These are phyloP conservation scores for Hipposideros larvatus DNA, from an alignment of 2,797 vertebrate species.

Conservation along the genomic window DNA sequence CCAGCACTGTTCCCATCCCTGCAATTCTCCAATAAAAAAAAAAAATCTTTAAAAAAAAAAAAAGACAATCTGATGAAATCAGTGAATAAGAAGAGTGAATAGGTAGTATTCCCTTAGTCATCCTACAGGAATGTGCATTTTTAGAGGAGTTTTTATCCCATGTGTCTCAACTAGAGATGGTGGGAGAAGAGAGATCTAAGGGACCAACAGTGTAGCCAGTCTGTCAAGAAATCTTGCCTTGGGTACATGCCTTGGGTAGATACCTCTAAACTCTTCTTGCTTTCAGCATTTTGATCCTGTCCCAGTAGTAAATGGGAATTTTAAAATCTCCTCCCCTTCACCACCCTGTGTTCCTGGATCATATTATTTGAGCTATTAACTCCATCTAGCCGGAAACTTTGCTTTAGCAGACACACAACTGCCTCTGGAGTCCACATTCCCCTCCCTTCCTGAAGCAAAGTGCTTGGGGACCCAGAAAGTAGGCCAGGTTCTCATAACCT, in stretches of 20 bases:
- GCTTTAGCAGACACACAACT: background rate
- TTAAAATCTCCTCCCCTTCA: background rate
- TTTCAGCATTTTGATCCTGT: background rate
- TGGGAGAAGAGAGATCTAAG: background rate
- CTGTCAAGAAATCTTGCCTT: background rate
- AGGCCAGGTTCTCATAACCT: conserved; percentile 70
- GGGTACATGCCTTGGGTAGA: background rate
- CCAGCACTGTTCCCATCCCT: too few relatives aligned
- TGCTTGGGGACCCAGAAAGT: conserved; percentile 77
- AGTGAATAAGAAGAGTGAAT: background rate
- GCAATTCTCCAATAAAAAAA: too few relatives aligned
- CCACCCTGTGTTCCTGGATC: background rate
- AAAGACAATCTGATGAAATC: background rate
- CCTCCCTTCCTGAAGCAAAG: conserved; percentile 58
- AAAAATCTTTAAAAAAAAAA: too few relatives aligned
- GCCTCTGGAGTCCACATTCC: background rate
- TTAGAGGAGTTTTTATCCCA: background rate
- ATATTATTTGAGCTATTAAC: background rate
- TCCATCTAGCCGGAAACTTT: background rate
- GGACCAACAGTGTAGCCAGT: background rate
- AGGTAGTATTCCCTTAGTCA: background rate
- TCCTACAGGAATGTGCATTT: background rate
- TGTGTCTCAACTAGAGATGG: background rate
- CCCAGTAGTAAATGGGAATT: background rate
- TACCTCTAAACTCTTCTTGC: background rate